Evolutionary conservation across 2,888 invertebrate genomes (phyloP), one percentile per base, ranked within the genome.

Genomic region (Diadegma fenestrale): DNA sequence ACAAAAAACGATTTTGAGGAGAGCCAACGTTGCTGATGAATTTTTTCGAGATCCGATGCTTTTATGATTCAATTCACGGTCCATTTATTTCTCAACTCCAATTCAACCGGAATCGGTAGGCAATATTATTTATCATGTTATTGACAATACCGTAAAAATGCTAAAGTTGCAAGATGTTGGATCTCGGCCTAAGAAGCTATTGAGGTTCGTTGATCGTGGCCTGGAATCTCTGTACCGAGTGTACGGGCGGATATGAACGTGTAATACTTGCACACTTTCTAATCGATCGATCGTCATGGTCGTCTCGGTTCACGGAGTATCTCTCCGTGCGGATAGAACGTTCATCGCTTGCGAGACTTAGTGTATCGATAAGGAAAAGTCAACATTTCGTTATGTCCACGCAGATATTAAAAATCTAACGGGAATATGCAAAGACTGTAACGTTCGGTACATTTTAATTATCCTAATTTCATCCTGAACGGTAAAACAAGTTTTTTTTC

Each of bases 261-360:
- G 71, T 33, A 72, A 72, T 54, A 72, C 58, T 72, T 41, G 58
- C 37, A 45, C 63, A 63, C 75, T 75, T 78, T 78, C 54, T 78
- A 58, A 78, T 68, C 30, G 41, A 68, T 78, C 45, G 43, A 51
- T 78, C 78, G 45, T 75, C 75, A 75, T 41, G 63, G 61, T 63
- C 54, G 45, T 45, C 43, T 63, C 17, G 75, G 22, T 14, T 48
- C 71, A 33, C 22, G 26, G 54, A 68, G 68, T 41, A 43, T 58
- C 41, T 58, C 68, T 41, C 41, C 54, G 14, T 78, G 41, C 54
- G 19, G 7, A 30, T 26, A 58, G 19, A 68, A 69, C 41, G 41
- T 43, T 43, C 43, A 43, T 43, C 68, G 43, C 33, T 41, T 68
- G 37, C 41, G 30, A 45, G 43, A 43, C 68, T 41, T n/a, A 54